Conservation (phyloP, 2,113 vertebrate genomes). For the Actenoides hombroni region DNA sequence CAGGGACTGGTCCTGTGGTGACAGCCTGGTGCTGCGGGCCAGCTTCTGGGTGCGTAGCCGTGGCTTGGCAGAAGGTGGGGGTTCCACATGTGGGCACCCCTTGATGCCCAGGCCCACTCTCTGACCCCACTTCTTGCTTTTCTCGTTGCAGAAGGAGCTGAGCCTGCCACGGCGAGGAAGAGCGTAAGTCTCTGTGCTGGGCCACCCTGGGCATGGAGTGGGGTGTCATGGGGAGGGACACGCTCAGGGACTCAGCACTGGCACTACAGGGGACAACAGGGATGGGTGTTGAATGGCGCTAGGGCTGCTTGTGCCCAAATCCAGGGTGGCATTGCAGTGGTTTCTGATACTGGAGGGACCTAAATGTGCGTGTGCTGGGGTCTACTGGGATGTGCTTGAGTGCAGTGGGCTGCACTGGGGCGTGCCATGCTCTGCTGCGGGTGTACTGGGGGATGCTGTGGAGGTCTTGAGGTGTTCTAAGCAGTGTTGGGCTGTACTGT, state of each 20-base stretch:
- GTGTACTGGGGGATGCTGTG: background rate
- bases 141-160: conserved; percentile 88
- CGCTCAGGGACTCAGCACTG: fast-evolving
- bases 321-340: fast-evolving
- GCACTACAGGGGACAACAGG: fast-evolving
- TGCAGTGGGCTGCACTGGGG: background rate
- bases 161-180: conserved; percentile 90
- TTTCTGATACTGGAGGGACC: background rate
- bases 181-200: conserved; percentile 79
- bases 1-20: fast-evolving
- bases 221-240: background rate
- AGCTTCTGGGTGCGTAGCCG: fast-evolving
- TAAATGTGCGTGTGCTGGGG: fast-evolving
- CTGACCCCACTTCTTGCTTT: background rate
- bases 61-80: background rate
- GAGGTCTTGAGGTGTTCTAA: background rate
- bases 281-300: fast-evolving
- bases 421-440: background rate
- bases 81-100: background rate
- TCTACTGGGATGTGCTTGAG: background rate
- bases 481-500: background rate
- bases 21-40: fast-evolving
- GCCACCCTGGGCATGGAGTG: fast-evolving
- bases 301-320: background rate
- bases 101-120: fast-evolving